A percentile compares a stretch with the other conserved stretches of the same genome.
Conservation (phyloP, 2,797 vertebrate genomes). For the Bradypodion pumilum region DNA sequence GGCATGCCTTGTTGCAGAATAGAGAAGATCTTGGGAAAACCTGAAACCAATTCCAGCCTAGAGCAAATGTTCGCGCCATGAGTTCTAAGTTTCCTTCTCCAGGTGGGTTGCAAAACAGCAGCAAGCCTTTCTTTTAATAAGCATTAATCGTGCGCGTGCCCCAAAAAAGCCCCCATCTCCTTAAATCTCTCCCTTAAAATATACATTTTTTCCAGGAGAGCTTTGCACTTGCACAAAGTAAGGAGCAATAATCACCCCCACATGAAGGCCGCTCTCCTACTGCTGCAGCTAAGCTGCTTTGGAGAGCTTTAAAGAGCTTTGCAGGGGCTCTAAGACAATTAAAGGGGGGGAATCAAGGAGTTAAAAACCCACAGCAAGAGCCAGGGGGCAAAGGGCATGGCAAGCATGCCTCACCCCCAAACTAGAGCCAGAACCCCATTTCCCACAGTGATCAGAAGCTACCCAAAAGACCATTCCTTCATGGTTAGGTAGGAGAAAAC, state of each 20-base stretch:
- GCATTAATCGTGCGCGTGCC: too few species aligned
- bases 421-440: too few species aligned
- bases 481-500: too few species aligned
- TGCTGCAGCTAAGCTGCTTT: constrained; percentile 26
- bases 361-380: not conserved
- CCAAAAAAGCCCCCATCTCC: too few species aligned
- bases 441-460: not conserved
- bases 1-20: too few species aligned
- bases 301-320: constrained; percentile 37
- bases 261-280: not conserved
- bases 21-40: too few species aligned
- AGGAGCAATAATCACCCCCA: not conserved
- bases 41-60: too few species aligned
- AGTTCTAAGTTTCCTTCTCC: too few species aligned
- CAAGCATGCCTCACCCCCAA: not conserved
- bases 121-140: too few species aligned
- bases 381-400: not conserved
- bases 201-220: not conserved
- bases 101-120: too few species aligned
- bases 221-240: not conserved
- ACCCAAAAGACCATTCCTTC: not conserved
- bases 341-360: constrained; percentile 21
- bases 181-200: not conserved
- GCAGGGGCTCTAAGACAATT: constrained; percentile 35
- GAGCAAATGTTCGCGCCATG: too few species aligned